Evolutionary conservation across 1,140 invertebrate species (phyloP), one percentile per base, ranked within the genome.

Genomic region (Temnothorax longispinosus): DNA sequence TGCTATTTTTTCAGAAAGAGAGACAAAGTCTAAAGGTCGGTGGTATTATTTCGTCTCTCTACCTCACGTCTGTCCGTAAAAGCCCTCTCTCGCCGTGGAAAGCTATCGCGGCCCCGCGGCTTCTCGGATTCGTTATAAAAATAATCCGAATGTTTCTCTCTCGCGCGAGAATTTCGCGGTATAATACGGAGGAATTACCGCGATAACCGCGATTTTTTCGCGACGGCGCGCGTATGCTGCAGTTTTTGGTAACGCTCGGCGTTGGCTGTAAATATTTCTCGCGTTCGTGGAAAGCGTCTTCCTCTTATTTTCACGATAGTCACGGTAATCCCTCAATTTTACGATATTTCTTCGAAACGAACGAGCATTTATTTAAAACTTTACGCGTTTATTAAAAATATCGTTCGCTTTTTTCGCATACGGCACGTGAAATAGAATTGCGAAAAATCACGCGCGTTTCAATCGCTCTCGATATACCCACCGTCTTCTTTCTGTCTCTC

Each of bases 71-170:
- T 32, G 35, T 7, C 56, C n/a, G 21, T 69, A 69, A 69, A 69
- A 67, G 56, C 15, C 18, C 2, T 1, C 7, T 75, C 58, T 38
- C 32, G 13, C 41, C 32, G n/a, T 21, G 74, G 44, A 44, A 78
- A 85, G 74, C 27, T 77, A 41, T 78, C 32, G 50, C 13, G 27
- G 27, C 10, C 0, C 13, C 27, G 74, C 15, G 47, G 21, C 47
- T 85, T 85, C 82, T 85, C 27, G 21, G 74, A 78, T 38, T 85
- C 8, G 74, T 35, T 85, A 56, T 4, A 85, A 85, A 85, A 85
- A 85, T 85, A 85, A 85, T 65, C 82, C n/a, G 8, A 4, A 11
- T 60, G 11, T 15, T 7, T 18, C 18, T 35, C 21, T 35, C 27
- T 2, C 60, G 18, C n/a, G 72, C 1, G 21, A 56, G 13, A 3